These are phyloP conservation scores for Elaphurus davidianus DNA, from an alignment of 2,113 vertebrate genomes.

Conservation along the genomic window DNA sequence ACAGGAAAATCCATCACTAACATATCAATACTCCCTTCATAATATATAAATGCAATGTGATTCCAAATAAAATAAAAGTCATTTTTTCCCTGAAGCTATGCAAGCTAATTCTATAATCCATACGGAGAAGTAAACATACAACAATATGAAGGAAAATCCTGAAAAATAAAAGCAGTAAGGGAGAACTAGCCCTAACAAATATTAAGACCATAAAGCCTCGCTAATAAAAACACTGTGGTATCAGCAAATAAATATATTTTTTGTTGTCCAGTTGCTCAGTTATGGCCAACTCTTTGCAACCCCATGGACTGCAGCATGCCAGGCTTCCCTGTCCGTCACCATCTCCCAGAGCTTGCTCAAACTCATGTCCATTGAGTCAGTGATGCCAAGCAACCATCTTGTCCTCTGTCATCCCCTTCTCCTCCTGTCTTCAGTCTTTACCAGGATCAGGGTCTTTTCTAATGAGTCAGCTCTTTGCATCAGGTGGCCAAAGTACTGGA, in stretches of 20 bases:
- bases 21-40: neutral
- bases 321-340: neutral
- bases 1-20: neutral
- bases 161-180: neutral
- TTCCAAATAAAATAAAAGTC: constrained; percentile 2
- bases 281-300: neutral
- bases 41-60: neutral
- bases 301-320: neutral
- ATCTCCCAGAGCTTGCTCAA: neutral
- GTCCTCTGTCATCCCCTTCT: neutral
- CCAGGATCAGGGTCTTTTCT: neutral
- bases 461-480: neutral
- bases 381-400: neutral
- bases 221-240: neutral
- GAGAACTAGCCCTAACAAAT: neutral
- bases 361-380: neutral
- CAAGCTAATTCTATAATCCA: neutral
- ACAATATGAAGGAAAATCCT: neutral
- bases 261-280: neutral
- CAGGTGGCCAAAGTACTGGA: neutral
- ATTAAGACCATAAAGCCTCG: neutral
- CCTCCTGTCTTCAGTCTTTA: neutral
- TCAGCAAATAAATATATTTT: neutral
- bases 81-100: neutral
- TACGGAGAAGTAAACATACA: neutral